A percentile compares a stretch with the other conserved stretches of the same genome.
Evolutionary conservation across 2,888 invertebrate species (phyloP).

Genomic region (Phorcus lineatus): DNA sequence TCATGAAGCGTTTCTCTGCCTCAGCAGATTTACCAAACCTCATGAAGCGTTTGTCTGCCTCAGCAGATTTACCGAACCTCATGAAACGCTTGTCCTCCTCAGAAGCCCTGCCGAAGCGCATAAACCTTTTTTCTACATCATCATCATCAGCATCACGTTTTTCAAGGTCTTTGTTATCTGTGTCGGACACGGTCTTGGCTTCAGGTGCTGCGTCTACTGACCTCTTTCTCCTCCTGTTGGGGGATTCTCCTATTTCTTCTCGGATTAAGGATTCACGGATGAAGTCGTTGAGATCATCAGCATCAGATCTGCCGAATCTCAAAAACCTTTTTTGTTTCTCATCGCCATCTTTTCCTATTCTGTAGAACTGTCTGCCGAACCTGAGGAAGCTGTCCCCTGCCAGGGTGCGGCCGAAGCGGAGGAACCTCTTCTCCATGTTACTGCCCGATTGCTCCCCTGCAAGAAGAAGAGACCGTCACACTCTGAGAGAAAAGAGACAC

Average conservation of each 20-base stretch:
- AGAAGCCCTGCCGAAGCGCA: conserved; percentile 58
- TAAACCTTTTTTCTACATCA: conserved; percentile 49
- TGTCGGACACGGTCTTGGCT: conserved; percentile 16
- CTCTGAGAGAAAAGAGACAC: too few species aligned
- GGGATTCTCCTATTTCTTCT: conserved; percentile 47
- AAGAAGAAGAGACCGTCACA: neutral
- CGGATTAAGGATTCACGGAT: conserved; percentile 43
- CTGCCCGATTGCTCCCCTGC: neutral
- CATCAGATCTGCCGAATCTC: conserved; percentile 52
- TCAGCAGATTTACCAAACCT: conserved; percentile 51
- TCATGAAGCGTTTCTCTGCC: conserved; percentile 45
- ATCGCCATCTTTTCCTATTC: conserved; percentile 53
- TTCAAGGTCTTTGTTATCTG: conserved; percentile 46
- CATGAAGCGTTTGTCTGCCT: conserved; percentile 59
- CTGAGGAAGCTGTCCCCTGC: conserved; percentile 58
- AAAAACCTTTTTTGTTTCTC: conserved; percentile 66
- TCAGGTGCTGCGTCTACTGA: conserved; percentile 11
- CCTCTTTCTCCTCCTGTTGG: conserved; percentile 31
- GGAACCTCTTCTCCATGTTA: conserved; percentile 54
- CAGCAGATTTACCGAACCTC: conserved; percentile 39
- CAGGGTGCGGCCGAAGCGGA: conserved; percentile 57
- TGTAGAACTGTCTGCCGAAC: conserved; percentile 40
- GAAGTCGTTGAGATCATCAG: conserved; percentile 45
- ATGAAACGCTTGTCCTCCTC: conserved; percentile 43
- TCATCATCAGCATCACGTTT: conserved; percentile 40